Percentiles rank a stretch among this genome's conserved stretches.
These are phyloP conservation scores for Theonella swinhoei DNA, from an alignment of 37 sponge, comb jelly and placozoan species.

Conservation along the genomic window DNA sequence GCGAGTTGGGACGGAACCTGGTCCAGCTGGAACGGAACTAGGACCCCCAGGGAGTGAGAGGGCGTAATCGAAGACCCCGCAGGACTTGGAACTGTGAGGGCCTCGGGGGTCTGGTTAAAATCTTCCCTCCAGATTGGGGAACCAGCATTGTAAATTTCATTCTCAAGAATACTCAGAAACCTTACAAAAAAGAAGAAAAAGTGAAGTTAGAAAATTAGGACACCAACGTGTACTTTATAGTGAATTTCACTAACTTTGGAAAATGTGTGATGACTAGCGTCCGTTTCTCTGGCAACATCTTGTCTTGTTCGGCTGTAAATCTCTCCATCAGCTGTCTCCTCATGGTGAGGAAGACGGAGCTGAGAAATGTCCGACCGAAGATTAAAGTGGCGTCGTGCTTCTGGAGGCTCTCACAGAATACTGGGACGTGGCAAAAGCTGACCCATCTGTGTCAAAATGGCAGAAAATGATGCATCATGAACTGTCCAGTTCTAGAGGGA, in stretches of 20 bases:
- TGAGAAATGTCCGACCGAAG: slow-evolving; percentile 87
- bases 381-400: slow-evolving; percentile 74
- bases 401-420: slow-evolving; percentile 73
- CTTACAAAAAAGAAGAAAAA: too few species aligned
- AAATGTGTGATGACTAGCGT: slow-evolving; percentile 60
- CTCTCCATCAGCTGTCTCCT: slow-evolving; percentile 78
- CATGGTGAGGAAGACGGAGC: slow-evolving; percentile 75
- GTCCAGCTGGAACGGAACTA: slow-evolving; percentile 27
- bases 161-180: slow-evolving; percentile 62
- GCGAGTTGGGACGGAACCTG: slow-evolving; percentile 13
- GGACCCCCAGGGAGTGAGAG: slow-evolving; percentile 47
- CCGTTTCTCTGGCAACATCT: slow-evolving; percentile 71
- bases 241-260: slow-evolving; percentile 42
- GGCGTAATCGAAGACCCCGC: slow-evolving; percentile 53
- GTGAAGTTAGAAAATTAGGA: too few species aligned
- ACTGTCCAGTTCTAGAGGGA: too few species aligned
- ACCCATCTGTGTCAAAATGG: slow-evolving; percentile 76
- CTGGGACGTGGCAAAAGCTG: slow-evolving; percentile 88
- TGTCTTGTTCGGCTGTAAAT: slow-evolving; percentile 77
- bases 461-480: too few species aligned
- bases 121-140: slow-evolving; percentile 82
- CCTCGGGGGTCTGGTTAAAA: slow-evolving; percentile 64
- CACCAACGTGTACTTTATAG: background rate
- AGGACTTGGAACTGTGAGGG: slow-evolving; percentile 61
- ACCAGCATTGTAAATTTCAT: slow-evolving; percentile 46